Base-by-base conservation (phyloP, 2,113 vertebrate species). In the Suricata suricatta region DNA sequence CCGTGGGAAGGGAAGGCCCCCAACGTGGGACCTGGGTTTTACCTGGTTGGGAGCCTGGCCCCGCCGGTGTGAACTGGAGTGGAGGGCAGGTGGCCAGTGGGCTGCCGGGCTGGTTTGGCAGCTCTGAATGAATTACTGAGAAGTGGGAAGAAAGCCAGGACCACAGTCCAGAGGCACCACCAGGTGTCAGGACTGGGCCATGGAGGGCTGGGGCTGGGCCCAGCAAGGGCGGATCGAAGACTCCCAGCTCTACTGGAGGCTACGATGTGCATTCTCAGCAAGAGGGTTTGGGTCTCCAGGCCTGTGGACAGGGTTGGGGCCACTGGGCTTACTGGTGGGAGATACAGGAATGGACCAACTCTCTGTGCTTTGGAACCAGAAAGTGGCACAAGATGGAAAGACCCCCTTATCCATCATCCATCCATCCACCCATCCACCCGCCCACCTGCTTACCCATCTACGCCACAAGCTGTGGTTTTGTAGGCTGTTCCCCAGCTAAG, bases 131-230 rank as follows among this genome's bases (percentile, higher is more conserved):
- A 77, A 41, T 63, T 38, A 47, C 35, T 9, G 41, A 77, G 69
- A 74, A 92, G 88, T 77, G 63, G 63, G 33, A 71, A 82, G 60
- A 54, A 97, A 77, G 57, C 54, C 5, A 11, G 84, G 41, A 50
- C 50, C 41, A 29, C 7, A 9, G 44, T 57, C 29, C 50, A 86
- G 76, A 88, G 71, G 7, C 14, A 44, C 96, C 93, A 90, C 47
- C 69, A 93, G 95, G 95, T 96, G 95, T 94, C 97, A 97, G 93
- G 33, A 52, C 64, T 69, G 50, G 96, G 85, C 77, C n/a, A 21
- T 0, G 2, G 71, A 66, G 54, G 57, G 5, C 14, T 6, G 69
- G 33, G 77, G 27, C 29, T 17, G 21, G 80, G 52, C 16, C 79
- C 17, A n/a, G 12, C n/a, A 60, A 81, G 63, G 11, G 44, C 38